Percentiles rank a stretch among this genome's conserved stretches.
These are phyloP conservation scores for Dendroctonus ponderosae DNA, from an alignment of 1,140 invertebrate species.

Conservation along the genomic window DNA sequence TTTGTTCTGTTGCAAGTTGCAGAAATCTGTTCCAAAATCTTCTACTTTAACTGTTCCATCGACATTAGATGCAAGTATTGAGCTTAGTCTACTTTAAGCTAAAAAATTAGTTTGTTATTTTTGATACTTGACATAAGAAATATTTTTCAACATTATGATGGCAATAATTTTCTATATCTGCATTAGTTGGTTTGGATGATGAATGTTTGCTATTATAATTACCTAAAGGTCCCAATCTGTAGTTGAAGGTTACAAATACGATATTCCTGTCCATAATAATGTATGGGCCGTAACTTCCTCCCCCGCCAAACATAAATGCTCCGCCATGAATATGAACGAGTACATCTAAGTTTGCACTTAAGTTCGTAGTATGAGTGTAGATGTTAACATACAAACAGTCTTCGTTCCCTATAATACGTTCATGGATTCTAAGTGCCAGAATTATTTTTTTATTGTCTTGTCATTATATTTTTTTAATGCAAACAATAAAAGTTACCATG, in stretches of 20 bases:
- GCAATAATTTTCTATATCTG: neutral
- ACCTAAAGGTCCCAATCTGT: conserved; percentile 62
- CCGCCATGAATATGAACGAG: conserved; percentile 62
- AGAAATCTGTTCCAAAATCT: no score
- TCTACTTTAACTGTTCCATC: no score
- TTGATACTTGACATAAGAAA: no score
- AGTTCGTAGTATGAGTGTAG: conserved; percentile 48
- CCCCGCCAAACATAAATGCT: conserved; percentile 55
- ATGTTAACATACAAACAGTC: conserved; percentile 59
- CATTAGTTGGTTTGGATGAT: no score
- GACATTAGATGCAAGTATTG: no score
- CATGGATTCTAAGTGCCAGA: neutral
- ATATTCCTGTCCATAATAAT: conserved; percentile 61
- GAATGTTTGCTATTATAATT: conserved; percentile 2
- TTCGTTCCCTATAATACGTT: conserved; percentile 51
- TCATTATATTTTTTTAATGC: neutral
- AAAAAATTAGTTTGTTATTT: no score
- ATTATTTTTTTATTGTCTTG: neutral
- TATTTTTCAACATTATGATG: no score
- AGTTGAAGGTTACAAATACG: conserved; percentile 65
- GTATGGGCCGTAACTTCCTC: conserved; percentile 54
- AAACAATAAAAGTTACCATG: conserved; percentile 35
- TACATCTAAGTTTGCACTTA: conserved; percentile 47
- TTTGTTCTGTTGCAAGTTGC: no score
- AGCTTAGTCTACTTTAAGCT: no score